Percentiles rank a stretch among this genome's conserved stretches.
phyloP scores from a whole-genome alignment of 2,113 vertebrate genomes.

The Bubo blakistoni region DNA sequence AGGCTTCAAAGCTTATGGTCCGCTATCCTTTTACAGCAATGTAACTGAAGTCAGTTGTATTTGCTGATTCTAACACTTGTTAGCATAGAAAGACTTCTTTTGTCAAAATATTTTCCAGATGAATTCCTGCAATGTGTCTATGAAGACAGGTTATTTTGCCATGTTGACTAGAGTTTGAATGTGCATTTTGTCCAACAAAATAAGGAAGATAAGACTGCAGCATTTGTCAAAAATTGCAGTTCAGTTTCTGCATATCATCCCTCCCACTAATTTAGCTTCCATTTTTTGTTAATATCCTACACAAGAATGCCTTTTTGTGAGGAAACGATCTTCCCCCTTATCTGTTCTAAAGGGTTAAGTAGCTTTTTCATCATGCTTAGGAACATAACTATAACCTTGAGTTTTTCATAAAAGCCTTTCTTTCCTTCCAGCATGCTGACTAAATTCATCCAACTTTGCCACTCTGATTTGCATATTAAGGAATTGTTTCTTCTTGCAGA shows the following conservation, averaged over 20 bases:
- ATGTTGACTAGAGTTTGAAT: not conserved
- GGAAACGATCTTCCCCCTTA: not conserved
- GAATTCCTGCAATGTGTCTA: not conserved
- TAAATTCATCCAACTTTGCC: not conserved
- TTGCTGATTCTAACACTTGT: not conserved
- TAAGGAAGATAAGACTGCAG: not conserved
- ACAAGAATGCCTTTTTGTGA: not conserved
- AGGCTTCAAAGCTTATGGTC: not conserved
- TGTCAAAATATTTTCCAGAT: not conserved
- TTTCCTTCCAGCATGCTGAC: constrained; percentile 14
- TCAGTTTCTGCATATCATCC: not conserved
- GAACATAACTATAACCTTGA: not conserved
- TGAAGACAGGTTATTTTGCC: not conserved
- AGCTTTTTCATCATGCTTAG: not conserved
- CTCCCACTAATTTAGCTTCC: not conserved
- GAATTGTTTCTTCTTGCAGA: constrained; percentile 31
- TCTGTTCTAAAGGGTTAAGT: not conserved
- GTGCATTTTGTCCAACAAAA: not conserved
- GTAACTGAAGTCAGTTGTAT: not conserved
- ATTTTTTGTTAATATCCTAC: not conserved
- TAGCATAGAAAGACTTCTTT: not conserved
- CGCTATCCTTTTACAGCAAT: not conserved
- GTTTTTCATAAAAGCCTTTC: constrained; percentile 19
- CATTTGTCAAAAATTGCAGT: not conserved
- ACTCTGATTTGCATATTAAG: constrained; percentile 52